Evolutionary conservation across 1,140 invertebrate genomes (phyloP), one percentile per base, ranked within the genome.

Genomic region (Cotesia vestalis): DNA sequence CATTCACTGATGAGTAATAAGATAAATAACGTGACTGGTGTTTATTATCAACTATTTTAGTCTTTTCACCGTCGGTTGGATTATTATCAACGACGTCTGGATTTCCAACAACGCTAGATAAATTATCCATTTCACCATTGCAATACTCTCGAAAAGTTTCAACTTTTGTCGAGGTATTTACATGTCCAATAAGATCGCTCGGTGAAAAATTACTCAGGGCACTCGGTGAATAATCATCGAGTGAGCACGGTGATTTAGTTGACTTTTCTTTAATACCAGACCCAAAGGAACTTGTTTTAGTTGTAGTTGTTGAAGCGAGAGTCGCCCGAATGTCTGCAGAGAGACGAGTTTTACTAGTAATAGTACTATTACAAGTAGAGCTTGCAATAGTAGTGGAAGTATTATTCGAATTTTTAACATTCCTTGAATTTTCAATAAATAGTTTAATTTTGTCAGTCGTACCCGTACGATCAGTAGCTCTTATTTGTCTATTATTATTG

Each of bases 1-100:
- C 73, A 62, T 55, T 69, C 8, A 69, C 11, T 3, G 73, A 66
- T 3, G 66, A 76, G 27, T 73, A 74, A 57, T 74, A 46, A 38
- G 72, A 74, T 34, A 9, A 61, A 57, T 36, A 35, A 17, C 34
- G 8, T 40, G 57, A 11, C n/a, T 60, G 9, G 5, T 34, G 27
- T 27, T 27, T 27, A 66, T 17, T 17, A 64, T n/a, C 11, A 51
- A 51, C 9, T 8, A 5, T 4, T 17, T 66, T 14, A 17, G 20
- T 46, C 14, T 34, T 9, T 53, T 46, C 27, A 34, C 55, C 34
- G 35, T 64, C 34, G 35, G 51, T n/a, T 36, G 63, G 40, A 35
- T 74, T 66, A 9, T 69, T 38, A 57, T 64, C 63, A 55, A 3
- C 3, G 3, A 57, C 60, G 27, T 53, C 68, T n/a, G 62, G 27